Base-by-base conservation (phyloP, 2,113 vertebrate genomes). In the Phalacrocorax aristotelis region DNA sequence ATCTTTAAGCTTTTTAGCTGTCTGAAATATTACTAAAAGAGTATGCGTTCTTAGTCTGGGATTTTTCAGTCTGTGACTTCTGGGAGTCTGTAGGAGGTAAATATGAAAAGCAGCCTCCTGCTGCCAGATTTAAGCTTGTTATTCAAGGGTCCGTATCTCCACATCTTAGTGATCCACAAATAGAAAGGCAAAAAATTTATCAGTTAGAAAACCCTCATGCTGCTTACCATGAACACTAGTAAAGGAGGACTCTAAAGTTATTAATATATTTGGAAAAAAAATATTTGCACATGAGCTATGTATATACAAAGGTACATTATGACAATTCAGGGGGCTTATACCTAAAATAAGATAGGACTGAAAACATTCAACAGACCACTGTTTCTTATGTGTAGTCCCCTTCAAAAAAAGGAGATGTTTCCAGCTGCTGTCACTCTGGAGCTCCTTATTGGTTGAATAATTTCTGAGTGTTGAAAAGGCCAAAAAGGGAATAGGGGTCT, bases 381-480 rank as follows among this genome's bases (percentile, higher is more conserved):
- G 48, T 86, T 89, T 66, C 15, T 75, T 75, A 61, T 79, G 15
- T 81, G 34, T 81, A 65, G 69, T 71, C 11, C 14, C 10, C 44
- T 83, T 83, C 32, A 82, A 55, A 69, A 55, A 69, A 80, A 51
- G 69, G 13, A 72, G 61, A 29, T 38, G 22, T 75, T 86, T 55
- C 15, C 40, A 58, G 61, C 25, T 60, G 94, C 85, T 86, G n/a
- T 54, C 38, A 42, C 16, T 17, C 7, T 42, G 57, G 74, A 78
- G 29, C 42, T 88, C 25, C 18, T 94, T 95, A 76, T 20, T 85
- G 51, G 57, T 87, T 91, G 9, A 88, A 72, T 72, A 93, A 66
- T 93, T 96, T 62, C 44, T 38, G 71, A 65, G 76, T 95, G 40
- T 92, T 93, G 84, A 94, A 97, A 97, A 97, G 78, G 84, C 94